Evolutionary conservation across 2,888 invertebrate species (phyloP).

Genomic region (Spilarctia lutea): DNA sequence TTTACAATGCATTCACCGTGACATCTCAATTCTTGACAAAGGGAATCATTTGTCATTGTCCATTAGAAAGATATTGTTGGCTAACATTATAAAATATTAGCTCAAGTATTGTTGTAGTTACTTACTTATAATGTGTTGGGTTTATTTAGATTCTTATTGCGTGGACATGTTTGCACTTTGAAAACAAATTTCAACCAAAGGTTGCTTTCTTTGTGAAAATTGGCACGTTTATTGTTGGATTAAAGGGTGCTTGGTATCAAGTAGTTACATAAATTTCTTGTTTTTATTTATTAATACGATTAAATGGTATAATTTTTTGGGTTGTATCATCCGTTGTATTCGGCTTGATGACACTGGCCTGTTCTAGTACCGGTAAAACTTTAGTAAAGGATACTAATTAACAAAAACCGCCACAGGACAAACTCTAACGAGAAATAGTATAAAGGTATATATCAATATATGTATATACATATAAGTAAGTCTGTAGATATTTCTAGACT

Average conservation of each 20-base stretch:
- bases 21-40: conserved; percentile 82
- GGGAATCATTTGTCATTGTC: conserved; percentile 84
- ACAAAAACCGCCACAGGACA: neutral
- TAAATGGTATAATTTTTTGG: neutral
- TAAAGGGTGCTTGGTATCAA: neutral
- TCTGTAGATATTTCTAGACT: too few species aligned
- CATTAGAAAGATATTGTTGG: conserved; percentile 82
- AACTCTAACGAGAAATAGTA: too few species aligned
- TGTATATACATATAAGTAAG: too few species aligned
- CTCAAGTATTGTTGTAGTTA: conserved; percentile 48
- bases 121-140: conserved; percentile 27
- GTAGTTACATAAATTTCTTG: neutral
- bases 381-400: neutral
- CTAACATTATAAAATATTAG: conserved; percentile 73
- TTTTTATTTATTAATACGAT: neutral
- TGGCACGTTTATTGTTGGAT: conserved; percentile 3
- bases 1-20: conserved; percentile 71
- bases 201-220: conserved; percentile 10
- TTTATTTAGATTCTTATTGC: conserved; percentile 33
- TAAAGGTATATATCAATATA: too few species aligned
- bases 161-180: conserved; percentile 25
- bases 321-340: neutral
- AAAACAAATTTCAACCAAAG: conserved; percentile 6
- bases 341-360: neutral
- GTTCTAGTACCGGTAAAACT: neutral